Base-by-base conservation (phyloP, 2,797 vertebrate species). In the Pampus argenteus region DNA sequence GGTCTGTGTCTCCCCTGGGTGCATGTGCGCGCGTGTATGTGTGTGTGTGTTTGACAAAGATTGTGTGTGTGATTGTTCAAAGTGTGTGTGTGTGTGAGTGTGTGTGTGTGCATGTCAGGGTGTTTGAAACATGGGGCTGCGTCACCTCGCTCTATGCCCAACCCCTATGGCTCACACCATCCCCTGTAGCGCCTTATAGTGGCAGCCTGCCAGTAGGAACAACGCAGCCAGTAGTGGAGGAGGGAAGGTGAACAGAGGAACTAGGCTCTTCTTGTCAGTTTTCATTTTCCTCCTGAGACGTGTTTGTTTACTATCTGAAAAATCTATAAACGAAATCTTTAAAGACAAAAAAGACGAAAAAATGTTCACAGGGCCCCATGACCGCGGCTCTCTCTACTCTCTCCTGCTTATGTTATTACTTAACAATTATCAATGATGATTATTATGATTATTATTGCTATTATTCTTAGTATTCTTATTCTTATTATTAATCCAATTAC, bases 241-340 rank as follows among this genome's bases (percentile, higher is more conserved):
- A 95, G 94, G 94, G 95, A 95, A 94, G 93, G 97, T 96, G 96
- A 97, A 95, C 96, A 96, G 96, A 96, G 95, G 96, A 96, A 94
- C 91, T 93, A 91, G 96, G 96, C 97, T 95, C 93, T 96, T 97
- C 89, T 93, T 90, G 95, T 97, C 95, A 95, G 95, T 96, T 94
- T 95, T 95, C 92, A 95, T 94, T 97, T 97, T 97, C 96, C 97
- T 94, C 96, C 96, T 95, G 96, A 95, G 92, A 97, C 94, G 96
- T 98, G 96, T 98, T 98, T 95, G 94, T 95, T 97, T 97, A 95
- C 95, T 97, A 96, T 96, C 95, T 96, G 96, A 97, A 96, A 96
- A 95, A 93, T 93, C 93, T 95, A 95, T 94, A 94, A 93, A 90
- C 82, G 66, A 92, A 94, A 95, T 93, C 93, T 93, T 94, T 94